Percentiles rank a stretch among this genome's conserved stretches.
Evolutionary conservation across 2,797 vertebrate genomes (phyloP).

Genomic region (Channa striata): DNA sequence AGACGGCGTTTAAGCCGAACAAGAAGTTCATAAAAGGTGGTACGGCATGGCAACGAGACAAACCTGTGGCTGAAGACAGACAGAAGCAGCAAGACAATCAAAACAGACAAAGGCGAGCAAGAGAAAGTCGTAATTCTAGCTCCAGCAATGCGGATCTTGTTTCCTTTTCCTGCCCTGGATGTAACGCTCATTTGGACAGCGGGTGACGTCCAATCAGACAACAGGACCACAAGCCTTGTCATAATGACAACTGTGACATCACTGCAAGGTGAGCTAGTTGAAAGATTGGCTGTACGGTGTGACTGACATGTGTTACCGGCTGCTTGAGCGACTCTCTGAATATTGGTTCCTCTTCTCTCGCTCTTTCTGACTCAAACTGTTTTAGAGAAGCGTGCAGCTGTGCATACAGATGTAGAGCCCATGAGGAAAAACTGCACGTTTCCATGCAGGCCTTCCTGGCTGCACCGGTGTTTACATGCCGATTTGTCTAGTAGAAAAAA

Average conservation of each 20-base stretch:
- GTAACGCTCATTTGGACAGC: slow-evolving; percentile 53
- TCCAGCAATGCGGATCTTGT: slow-evolving; percentile 12
- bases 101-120: slow-evolving; percentile 3
- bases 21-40: not conserved
- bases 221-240: slow-evolving; percentile 78
- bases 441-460: slow-evolving; percentile 35
- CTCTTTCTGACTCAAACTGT: slow-evolving; percentile 1
- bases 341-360: not conserved
- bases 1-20: not conserved
- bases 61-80: not conserved
- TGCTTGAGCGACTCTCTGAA: not conserved
- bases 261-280: slow-evolving; percentile 76
- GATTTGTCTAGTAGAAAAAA: slow-evolving; percentile 49
- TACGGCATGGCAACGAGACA: not conserved
- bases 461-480: slow-evolving; percentile 66
- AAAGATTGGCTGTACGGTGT: slow-evolving; percentile 35
- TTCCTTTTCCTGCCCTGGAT: slow-evolving; percentile 63
- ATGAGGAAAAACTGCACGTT: slow-evolving; percentile 18
- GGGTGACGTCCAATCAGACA: slow-evolving; percentile 73
- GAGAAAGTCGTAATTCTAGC: not conserved
- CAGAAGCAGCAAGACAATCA: slow-evolving; percentile 7
- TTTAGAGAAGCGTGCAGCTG: slow-evolving; percentile 29
- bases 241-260: slow-evolving; percentile 75
- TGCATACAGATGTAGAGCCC: slow-evolving; percentile 16
- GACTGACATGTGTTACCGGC: slow-evolving; percentile 1